Evolutionary conservation across 2,888 invertebrate species (phyloP).

Genomic region (Chalcis sispes): DNA sequence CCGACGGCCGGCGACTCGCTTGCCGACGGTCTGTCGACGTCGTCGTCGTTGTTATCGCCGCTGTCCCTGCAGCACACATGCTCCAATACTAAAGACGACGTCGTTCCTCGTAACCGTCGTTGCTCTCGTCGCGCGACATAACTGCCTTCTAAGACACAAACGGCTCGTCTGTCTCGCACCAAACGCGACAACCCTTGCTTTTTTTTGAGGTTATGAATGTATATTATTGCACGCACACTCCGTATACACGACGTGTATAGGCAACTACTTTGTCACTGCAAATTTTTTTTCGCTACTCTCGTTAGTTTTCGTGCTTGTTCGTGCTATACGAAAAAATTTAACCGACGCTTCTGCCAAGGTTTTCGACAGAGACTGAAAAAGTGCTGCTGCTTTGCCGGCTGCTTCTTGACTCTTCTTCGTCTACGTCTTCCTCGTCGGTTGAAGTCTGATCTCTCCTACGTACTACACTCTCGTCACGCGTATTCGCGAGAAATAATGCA

Average conservation of each 20-base stretch:
- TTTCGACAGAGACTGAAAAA: slow-evolving; percentile 3
- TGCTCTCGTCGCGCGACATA: neutral
- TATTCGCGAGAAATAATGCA: neutral
- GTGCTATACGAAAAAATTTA: no score
- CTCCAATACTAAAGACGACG: neutral
- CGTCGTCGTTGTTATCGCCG: neutral
- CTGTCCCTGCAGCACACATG: slow-evolving; percentile 18
- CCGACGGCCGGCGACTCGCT: slow-evolving; percentile 41
- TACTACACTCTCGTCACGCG: neutral
- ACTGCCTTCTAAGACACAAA: neutral
- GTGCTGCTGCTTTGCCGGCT: no score
- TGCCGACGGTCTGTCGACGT: slow-evolving; percentile 21
- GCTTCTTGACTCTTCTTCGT: neutral
- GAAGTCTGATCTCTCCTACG: neutral
- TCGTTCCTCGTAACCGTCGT: neutral
- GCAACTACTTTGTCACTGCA: no score
- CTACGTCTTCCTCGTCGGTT: neutral
- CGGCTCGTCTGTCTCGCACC: neutral
- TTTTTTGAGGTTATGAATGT: slow-evolving; percentile 40
- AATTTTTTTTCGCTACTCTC: no score
- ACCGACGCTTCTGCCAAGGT: no score
- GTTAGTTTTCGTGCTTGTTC: no score
- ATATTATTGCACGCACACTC: slow-evolving; percentile 28
- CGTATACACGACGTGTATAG: neutral
- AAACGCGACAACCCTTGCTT: neutral